phyloP scores from a whole-genome alignment of 2,797 vertebrate species.

The Silurus aristotelis region DNA sequence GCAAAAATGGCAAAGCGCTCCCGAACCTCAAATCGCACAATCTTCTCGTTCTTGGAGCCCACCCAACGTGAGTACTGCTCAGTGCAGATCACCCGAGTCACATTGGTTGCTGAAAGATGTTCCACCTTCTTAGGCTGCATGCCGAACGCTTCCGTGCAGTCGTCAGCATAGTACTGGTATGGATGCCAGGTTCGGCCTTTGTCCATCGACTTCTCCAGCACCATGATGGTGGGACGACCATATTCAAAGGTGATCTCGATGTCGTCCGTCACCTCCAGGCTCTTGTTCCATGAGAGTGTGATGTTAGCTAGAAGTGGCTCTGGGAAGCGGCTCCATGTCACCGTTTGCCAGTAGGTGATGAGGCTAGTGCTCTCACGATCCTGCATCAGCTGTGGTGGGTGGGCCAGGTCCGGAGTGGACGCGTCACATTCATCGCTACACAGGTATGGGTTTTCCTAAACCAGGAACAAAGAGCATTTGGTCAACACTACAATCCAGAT shows the following conservation, averaged over 20 bases:
- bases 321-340: constrained; percentile 92
- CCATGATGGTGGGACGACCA: constrained; percentile 92
- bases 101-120: constrained; percentile 86
- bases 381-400: constrained; percentile 94
- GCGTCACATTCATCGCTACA: constrained; percentile 98
- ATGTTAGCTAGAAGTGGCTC: constrained; percentile 92
- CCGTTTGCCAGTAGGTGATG: constrained; percentile 95
- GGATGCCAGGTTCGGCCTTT: constrained; percentile 93
- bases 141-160: constrained; percentile 91
- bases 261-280: constrained; percentile 93
- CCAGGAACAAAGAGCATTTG: constrained; percentile 36
- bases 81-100: constrained; percentile 94
- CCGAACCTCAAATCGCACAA: constrained; percentile 92
- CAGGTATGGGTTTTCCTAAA: constrained; percentile 93
- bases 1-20: constrained; percentile 91
- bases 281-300: constrained; percentile 96
- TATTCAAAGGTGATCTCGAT: constrained; percentile 93
- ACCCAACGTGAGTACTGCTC: constrained; percentile 92
- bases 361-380: constrained; percentile 90
- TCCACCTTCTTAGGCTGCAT: constrained; percentile 90
- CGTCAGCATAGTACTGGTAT: constrained; percentile 93
- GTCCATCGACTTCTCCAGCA: constrained; percentile 93
- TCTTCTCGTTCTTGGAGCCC: constrained; percentile 89
- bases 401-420: constrained; percentile 89
- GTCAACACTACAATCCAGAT: background rate